phyloP scores from a whole-genome alignment of 2,797 vertebrate genomes.

The Epinephelus malabaricus region DNA sequence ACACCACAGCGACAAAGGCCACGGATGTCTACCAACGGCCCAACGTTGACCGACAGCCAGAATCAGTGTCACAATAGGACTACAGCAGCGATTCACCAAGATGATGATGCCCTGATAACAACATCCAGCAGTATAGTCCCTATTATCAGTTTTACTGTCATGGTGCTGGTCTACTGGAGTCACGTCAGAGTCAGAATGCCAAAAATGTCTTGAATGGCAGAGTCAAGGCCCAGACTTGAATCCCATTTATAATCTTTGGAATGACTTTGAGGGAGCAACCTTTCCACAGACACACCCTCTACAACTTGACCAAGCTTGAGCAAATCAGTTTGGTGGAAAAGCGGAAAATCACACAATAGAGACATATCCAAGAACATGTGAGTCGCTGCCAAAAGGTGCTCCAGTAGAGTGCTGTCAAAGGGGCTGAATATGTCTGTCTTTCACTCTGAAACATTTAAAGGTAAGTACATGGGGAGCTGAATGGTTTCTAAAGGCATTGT shows the following conservation, averaged over 20 bases:
- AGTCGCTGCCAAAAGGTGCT: background rate
- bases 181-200: no score
- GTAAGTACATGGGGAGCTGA: background rate
- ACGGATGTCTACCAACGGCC: no score
- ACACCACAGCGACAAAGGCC: no score
- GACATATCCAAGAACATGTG: background rate
- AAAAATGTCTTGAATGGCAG: background rate
- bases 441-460: background rate
- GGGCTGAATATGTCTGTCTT: background rate
- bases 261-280: background rate
- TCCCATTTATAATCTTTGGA: background rate
- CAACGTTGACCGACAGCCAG: no score
- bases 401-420: background rate
- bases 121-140: no score
- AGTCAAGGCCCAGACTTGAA: slow-evolving; percentile 18
- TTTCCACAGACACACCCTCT: slow-evolving; percentile 8
- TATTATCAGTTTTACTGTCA: no score
- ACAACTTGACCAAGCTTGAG: slow-evolving; percentile 6
- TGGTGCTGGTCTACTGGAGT: no score
- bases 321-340: background rate
- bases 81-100: no score
- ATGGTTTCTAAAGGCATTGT: background rate
- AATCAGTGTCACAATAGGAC: no score
- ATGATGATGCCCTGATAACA: no score
- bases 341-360: background rate